phyloP scores from a whole-genome alignment of 2,888 invertebrate genomes.

The Heliconius cydno region DNA sequence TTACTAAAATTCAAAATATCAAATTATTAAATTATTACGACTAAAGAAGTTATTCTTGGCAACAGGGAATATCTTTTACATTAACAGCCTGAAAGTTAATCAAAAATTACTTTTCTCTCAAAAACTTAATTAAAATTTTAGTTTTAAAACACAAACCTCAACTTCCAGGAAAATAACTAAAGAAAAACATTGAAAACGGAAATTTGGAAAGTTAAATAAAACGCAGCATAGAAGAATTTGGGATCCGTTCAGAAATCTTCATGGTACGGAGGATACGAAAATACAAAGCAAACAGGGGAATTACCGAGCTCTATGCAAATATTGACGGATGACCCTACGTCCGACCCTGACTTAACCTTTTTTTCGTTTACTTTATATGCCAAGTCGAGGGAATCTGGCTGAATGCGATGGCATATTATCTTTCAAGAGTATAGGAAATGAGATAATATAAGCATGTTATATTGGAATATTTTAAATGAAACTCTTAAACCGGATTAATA shows the following conservation, averaged over 20 bases:
- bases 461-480: constrained; percentile 9
- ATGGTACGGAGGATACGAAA: constrained; percentile 47
- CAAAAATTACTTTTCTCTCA: constrained; percentile 29
- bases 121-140: constrained; percentile 13
- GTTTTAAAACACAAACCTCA: constrained; percentile 25
- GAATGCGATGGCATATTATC: constrained; percentile 41
- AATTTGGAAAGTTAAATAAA: constrained; percentile 36
- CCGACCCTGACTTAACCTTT: constrained; percentile 56
- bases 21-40: too few relatives aligned
- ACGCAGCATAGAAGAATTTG: constrained; percentile 6
- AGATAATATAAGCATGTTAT: constrained; percentile 16
- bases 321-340: constrained; percentile 59
- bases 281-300: constrained; percentile 62
- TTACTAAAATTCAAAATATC: too few relatives aligned
- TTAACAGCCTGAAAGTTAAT: background rate
- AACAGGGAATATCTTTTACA: too few relatives aligned
- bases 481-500: constrained; percentile 1
- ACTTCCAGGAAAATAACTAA: constrained; percentile 11
- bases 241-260: constrained; percentile 45
- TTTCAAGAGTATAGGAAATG: constrained; percentile 24
- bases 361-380: constrained; percentile 50
- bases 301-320: constrained; percentile 64
- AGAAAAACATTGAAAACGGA: constrained; percentile 16
- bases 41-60: too few relatives aligned
- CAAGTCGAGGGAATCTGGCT: constrained; percentile 50